Evolutionary conservation across 37 sponge, comb jelly and placozoan species (phyloP).

Genomic region (Oscarella lobularis): DNA sequence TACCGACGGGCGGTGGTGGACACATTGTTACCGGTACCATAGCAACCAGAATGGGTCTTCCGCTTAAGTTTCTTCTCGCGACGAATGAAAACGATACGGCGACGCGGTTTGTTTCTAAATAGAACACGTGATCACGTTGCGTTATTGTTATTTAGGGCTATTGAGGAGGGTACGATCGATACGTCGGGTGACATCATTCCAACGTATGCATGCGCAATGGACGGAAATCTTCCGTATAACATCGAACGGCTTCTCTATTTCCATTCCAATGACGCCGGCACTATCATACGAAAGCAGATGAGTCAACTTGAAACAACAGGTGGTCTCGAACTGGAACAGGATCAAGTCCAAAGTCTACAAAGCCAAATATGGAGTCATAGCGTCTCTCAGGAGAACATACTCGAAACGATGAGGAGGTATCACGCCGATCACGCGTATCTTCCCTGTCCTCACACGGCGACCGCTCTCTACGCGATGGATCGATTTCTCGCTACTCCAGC

Average conservation of each 20-base stretch:
- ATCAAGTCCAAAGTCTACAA: background rate
- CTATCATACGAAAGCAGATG: background rate
- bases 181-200: background rate
- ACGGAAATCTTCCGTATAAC: conserved; percentile 40
- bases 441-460: conserved; percentile 58
- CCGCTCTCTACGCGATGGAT: conserved; percentile 10
- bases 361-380: background rate
- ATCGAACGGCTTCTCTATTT: conserved; percentile 50
- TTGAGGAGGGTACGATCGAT: no score
- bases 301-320: background rate
- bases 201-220: conserved; percentile 45
- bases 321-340: background rate
- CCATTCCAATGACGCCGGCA: conserved; percentile 5
- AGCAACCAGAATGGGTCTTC: conserved; percentile 36
- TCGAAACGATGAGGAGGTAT: conserved; percentile 19
- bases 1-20: conserved; percentile 51
- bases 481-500: background rate
- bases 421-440: conserved; percentile 18
- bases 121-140: no score
- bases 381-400: conserved; percentile 9
- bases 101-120: conserved; percentile 11
- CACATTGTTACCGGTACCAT: conserved; percentile 24
- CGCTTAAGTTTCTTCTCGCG: conserved; percentile 25
- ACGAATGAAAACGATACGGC: conserved; percentile 44
- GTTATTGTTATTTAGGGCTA: no score